Conservation (phyloP, 2,888 invertebrate genomes). For the Clitarchus hookeri region DNA sequence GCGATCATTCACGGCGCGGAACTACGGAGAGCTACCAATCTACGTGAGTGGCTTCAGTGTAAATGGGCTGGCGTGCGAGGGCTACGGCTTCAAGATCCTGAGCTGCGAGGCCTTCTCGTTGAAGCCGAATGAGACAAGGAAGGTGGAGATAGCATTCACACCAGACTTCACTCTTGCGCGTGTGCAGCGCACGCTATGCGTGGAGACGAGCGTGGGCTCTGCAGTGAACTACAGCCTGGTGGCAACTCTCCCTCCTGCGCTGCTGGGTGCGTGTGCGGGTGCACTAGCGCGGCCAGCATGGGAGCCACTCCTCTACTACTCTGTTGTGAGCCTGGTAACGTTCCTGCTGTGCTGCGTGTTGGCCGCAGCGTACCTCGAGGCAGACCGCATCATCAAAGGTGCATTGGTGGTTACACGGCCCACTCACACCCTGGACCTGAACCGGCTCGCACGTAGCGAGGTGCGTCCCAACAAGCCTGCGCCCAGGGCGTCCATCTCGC, state of each 20-base stretch:
- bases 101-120: constrained; percentile 75
- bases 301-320: constrained; percentile 73
- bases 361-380: constrained; percentile 72
- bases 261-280: constrained; percentile 69
- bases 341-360: constrained; percentile 68
- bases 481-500: too few species aligned
- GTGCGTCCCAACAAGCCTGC: too few species aligned
- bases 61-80: constrained; percentile 71
- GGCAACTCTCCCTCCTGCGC: constrained; percentile 67
- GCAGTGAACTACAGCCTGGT: constrained; percentile 71
- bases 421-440: background rate
- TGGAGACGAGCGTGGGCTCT: constrained; percentile 65
- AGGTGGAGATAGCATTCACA: constrained; percentile 85
- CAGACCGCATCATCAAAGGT: constrained; percentile 67
- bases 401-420: constrained; percentile 57
- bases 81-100: constrained; percentile 77
- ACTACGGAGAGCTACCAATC: constrained; percentile 90
- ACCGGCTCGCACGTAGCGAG: background rate
- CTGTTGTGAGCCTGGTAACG: constrained; percentile 62
- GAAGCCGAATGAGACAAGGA: constrained; percentile 71
- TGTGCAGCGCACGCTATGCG: constrained; percentile 66
- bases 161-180: constrained; percentile 84
- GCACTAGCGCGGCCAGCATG: constrained; percentile 74
- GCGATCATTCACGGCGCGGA: constrained; percentile 81
- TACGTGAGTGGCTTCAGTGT: constrained; percentile 70